Base-by-base conservation (phyloP, 2,888 invertebrate genomes). In the Choreutis nemorana region DNA sequence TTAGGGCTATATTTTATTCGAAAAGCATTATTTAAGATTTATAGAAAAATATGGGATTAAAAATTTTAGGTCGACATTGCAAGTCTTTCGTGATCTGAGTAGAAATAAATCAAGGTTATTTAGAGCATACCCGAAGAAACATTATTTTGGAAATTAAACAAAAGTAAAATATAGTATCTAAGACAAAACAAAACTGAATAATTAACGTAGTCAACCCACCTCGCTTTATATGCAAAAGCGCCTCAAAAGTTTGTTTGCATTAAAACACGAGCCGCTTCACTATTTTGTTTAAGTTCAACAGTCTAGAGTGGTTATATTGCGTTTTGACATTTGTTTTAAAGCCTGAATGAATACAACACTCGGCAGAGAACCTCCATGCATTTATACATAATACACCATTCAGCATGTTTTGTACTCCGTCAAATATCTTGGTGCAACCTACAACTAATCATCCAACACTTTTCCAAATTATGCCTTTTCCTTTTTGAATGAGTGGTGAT, bases 231-330 rank as follows among this genome's bases (percentile, higher is more conserved):
- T 77, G 78, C 78, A 78, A 78, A 73, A 65, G 77, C 73, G 78
- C 78, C 78, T 78, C 72, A 67, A 68, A 75, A 77, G 77, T 78
- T 78, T 78, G 77, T 78, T 78, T 78, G 78, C 78, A 78, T 78
- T 78, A 77, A 71, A 78, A 78, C 78, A 78, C 78, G 66, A 75
- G 75, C 75, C 78, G 78, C 78, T 78, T 78, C 65, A 77, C 72
- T 71, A 71, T 78, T 78, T 78, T 77, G 55, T 78, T 78, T 78
- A 58, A 75, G 65, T 78, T 73, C 47, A 62, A 55, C 52, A 67
- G 70, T 75, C 73, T 75, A 72, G 67, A 73, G 60, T 73, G 77
- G 78, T 78, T 78, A 75, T 72, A 73, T 78, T 78, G 78, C 78
- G 78, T 78, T 78, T 63, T 70, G 59, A 71, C 78, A 75, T 75